Base-by-base conservation (phyloP, 2,888 invertebrate species). In the Drosophila borborema region DNA sequence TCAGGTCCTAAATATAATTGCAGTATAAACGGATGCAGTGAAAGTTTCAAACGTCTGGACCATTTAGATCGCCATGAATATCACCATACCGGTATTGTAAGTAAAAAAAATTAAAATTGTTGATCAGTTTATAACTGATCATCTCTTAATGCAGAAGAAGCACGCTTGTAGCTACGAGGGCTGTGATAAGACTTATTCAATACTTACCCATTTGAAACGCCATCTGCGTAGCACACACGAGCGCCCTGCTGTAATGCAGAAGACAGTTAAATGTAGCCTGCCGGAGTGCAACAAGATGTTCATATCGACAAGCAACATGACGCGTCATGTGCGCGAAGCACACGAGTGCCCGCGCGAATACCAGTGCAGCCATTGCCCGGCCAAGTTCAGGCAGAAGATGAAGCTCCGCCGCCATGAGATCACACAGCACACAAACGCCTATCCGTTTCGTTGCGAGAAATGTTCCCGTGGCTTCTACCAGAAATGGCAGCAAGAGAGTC, bases 181-280 rank as follows among this genome's bases (percentile, higher is more conserved):
- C 43, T 96, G 96, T 80, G 82, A 86, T 6, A 96, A 96, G 89
- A 93, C 94, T 1, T 96, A 96, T 72, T 94, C 94, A 3, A 95
- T 94, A 79, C 93, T 94, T 65, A 94, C 94, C 12, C 95, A 95
- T 86, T 91, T 96, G 58, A 94, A 95, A 85, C 94, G 96, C 0
- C 96, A 96, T 79, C 82, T 94, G 53, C 93, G 94, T 53, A 94
- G 91, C 59, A 93, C 91, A 4, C 95, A 94, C 80, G 93, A 93
- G 75, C 91, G 92, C 7, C 70, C 73, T 0, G 63, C 61, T 23
- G 53, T 67, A 0, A 71, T 74, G 10, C 68, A 64, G 10, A 92
- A 90, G 56, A 85, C 77, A 14, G 63, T 92, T 0, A 80, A 86
- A 10, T 93, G 93, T 55, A 68, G 71, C 3, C 64, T 92, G 5